Evolutionary conservation across 2,888 invertebrate species (phyloP).

Genomic region (Macrosoma leucophasiata): DNA sequence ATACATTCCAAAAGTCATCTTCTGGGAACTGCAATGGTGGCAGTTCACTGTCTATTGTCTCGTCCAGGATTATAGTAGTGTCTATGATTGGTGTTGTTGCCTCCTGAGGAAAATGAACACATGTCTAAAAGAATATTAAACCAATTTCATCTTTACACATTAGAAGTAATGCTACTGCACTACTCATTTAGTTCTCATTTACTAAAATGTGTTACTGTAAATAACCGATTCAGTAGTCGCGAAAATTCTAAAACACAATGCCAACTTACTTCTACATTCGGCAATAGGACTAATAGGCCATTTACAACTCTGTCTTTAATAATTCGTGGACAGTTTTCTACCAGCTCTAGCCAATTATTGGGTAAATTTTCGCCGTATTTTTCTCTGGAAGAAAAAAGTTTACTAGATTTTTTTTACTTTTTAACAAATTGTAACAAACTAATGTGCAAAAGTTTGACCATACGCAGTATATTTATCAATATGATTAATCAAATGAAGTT

Average conservation of each 20-base stretch:
- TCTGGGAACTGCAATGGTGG: constrained; percentile 64
- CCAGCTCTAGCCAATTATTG: constrained; percentile 79
- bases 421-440: too few relatives aligned
- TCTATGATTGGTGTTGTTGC: constrained; percentile 29
- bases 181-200: too few relatives aligned
- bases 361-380: constrained; percentile 81
- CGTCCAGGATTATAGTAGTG: constrained; percentile 32
- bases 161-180: too few relatives aligned
- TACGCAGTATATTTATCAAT: too few relatives aligned
- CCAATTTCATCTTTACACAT: too few relatives aligned
- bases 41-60: constrained; percentile 54
- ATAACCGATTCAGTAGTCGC: too few relatives aligned
- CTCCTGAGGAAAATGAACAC: too few relatives aligned
- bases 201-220: too few relatives aligned
- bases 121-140: too few relatives aligned
- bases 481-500: too few relatives aligned
- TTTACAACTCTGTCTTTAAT: constrained; percentile 70
- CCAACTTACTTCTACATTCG: constrained; percentile 57
- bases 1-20: constrained; percentile 75
- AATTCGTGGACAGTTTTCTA: constrained; percentile 75
- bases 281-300: constrained; percentile 64
- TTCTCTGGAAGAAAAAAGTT: constrained; percentile 54
- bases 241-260: too few relatives aligned
- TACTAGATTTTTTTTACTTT: not conserved
- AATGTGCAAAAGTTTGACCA: too few relatives aligned